Evolutionary conservation across 2,888 invertebrate species (phyloP).

Genomic region (Cephus pygmeus): DNA sequence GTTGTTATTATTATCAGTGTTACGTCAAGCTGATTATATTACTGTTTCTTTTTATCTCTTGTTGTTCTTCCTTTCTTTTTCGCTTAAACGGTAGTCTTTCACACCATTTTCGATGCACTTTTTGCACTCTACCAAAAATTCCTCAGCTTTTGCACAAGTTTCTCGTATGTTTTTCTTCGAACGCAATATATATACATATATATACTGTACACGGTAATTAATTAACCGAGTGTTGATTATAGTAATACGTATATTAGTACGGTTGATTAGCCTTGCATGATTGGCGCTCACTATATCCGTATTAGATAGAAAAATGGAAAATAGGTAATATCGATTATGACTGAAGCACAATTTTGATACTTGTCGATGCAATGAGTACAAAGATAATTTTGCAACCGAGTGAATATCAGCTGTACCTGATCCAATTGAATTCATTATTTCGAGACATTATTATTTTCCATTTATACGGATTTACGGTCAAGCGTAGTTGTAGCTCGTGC

Average conservation of each 20-base stretch:
- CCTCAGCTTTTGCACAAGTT: constrained; percentile 40
- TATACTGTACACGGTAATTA: not conserved
- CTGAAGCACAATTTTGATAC: not conserved
- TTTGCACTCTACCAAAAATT: constrained; percentile 37
- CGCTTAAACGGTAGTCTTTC: constrained; percentile 24
- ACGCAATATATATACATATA: not conserved
- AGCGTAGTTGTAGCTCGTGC: constrained; percentile 16
- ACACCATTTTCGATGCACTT: constrained; percentile 27
- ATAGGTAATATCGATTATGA: not conserved
- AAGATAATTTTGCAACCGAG: not conserved
- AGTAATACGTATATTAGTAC: not conserved
- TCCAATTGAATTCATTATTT: not conserved
- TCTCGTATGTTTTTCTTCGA: constrained; percentile 3
- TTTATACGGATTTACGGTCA: not conserved
- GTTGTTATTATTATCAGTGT: not conserved
- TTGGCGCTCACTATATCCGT: not conserved
- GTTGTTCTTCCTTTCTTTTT: not conserved
- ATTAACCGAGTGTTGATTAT: not conserved
- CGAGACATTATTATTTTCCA: not conserved
- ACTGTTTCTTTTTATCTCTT: not conserved
- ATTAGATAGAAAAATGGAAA: not conserved
- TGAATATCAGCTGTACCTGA: not conserved
- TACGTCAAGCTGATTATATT: not conserved
- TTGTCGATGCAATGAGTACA: not conserved
- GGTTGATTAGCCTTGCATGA: not conserved